Evolutionary conservation across 2,888 invertebrate genomes (phyloP).

Genomic region (Trachelus troglodyta): DNA sequence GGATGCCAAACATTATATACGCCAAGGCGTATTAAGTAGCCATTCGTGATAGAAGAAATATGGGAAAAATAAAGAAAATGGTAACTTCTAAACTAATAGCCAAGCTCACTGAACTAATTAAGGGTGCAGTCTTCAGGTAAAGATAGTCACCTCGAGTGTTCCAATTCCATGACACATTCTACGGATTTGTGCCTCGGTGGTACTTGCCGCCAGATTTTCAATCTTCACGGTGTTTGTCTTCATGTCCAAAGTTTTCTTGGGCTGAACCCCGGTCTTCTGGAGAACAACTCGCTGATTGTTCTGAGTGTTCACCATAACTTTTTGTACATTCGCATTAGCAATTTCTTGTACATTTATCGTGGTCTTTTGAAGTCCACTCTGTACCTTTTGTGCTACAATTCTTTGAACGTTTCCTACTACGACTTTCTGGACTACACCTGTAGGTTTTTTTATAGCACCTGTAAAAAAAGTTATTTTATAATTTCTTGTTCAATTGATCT

Average conservation of each 20-base stretch:
- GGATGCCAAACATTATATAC: neutral
- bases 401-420: constrained; percentile 34
- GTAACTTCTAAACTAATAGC: neutral
- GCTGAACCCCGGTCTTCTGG: constrained; percentile 34
- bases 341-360: constrained; percentile 33
- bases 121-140: constrained; percentile 37
- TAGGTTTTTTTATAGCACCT: constrained; percentile 18
- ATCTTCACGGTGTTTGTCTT: constrained; percentile 66
- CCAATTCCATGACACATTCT: constrained; percentile 68
- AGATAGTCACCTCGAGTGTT: constrained; percentile 67
- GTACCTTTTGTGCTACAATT: constrained; percentile 43
- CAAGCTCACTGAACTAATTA: neutral
- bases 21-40: neutral
- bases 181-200: constrained; percentile 66
- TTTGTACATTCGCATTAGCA: constrained; percentile 28
- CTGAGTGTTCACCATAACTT: constrained; percentile 37
- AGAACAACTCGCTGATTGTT: constrained; percentile 49
- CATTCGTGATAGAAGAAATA: neutral
- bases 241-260: constrained; percentile 38
- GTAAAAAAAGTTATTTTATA: neutral
- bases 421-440: constrained; percentile 25
- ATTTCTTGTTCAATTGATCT: neutral
- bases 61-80: neutral
- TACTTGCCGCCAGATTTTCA: constrained; percentile 68
- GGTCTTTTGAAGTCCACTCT: constrained; percentile 29